Evolutionary conservation across 2,113 vertebrate species (phyloP).

Genomic region (Dasyurus viverrinus): DNA sequence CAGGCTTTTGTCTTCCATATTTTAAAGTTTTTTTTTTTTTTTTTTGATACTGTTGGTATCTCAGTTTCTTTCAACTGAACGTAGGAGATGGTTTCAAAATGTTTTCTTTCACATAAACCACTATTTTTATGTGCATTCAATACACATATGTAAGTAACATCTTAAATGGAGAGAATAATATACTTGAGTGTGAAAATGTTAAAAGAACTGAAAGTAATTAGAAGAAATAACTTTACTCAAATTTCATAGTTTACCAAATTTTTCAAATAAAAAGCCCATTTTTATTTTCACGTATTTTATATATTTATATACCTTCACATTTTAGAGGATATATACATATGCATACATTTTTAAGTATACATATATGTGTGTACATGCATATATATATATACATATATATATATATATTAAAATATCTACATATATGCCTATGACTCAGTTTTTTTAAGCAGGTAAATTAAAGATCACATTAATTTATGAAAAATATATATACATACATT

Average conservation of each 20-base stretch:
- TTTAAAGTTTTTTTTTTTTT: too few species aligned
- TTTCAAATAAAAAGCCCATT: neutral
- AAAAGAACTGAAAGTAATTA: neutral
- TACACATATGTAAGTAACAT: neutral
- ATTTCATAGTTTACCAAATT: constrained; percentile 14
- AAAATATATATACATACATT: neutral
- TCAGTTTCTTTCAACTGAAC: neutral
- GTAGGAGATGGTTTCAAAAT: constrained; percentile 6
- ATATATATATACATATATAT: too few species aligned
- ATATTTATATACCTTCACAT: too few species aligned
- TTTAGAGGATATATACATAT: too few species aligned
- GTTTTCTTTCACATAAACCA: constrained; percentile 9
- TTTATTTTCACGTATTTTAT: neutral
- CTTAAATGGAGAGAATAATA: constrained; percentile 14
- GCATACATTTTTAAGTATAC: too few species aligned
- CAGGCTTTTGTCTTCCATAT: neutral
- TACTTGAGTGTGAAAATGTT: neutral
- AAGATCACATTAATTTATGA: neutral
- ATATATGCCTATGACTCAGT: neutral
- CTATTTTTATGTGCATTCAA: neutral
- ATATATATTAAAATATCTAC: neutral
- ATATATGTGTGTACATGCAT: too few species aligned
- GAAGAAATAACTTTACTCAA: constrained; percentile 20
- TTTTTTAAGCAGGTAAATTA: neutral
- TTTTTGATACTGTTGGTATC: neutral